A percentile compares a stretch with the other conserved stretches of the same genome.
These are phyloP conservation scores for Myrmecobius fasciatus DNA, from an alignment of 2,113 vertebrate species.

Conservation along the genomic window DNA sequence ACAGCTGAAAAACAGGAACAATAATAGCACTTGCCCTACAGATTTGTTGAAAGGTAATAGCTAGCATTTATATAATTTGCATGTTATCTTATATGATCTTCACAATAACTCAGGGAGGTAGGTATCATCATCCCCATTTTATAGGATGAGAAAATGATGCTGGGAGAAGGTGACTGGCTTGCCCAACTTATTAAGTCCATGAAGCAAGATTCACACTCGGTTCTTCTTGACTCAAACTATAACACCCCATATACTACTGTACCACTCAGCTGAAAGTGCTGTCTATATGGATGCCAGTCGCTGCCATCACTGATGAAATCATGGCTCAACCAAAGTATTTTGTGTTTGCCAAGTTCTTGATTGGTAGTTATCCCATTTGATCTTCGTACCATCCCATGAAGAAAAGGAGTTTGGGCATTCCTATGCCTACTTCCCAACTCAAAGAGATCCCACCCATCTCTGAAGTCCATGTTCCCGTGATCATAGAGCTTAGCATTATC, in stretches of 20 bases:
- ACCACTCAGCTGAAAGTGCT: background rate
- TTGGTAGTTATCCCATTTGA: background rate
- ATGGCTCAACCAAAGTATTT: background rate
- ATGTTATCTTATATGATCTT: background rate
- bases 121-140: background rate
- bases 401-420: background rate
- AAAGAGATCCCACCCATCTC: background rate
- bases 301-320: background rate
- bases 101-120: background rate
- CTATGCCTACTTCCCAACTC: background rate
- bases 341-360: background rate
- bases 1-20: background rate
- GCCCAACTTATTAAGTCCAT: background rate
- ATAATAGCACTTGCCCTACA: background rate
- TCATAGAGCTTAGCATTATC: background rate
- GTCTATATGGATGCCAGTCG: background rate
- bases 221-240: background rate
- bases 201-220: background rate
- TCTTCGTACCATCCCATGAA: background rate
- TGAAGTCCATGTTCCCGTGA: background rate
- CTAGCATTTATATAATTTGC: background rate
- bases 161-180: background rate
- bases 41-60: background rate
- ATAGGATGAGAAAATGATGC: background rate
- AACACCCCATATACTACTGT: background rate